phyloP scores from a whole-genome alignment of 2,113 vertebrate species.

The Hydrochoerus hydrochaeris region DNA sequence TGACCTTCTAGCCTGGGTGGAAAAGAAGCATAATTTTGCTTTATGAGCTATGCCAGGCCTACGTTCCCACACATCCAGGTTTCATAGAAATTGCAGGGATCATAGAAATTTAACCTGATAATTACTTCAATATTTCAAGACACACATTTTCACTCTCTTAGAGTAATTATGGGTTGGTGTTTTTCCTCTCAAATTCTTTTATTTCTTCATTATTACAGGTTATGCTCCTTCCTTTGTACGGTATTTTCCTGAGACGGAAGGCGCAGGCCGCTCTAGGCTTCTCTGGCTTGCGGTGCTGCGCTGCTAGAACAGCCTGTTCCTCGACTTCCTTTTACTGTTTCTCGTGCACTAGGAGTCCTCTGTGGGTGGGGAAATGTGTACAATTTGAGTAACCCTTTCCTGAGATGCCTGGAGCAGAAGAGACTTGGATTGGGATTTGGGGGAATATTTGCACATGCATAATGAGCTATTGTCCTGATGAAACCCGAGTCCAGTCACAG shows the following conservation, averaged over 20 bases:
- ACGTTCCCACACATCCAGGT: constrained; percentile 81
- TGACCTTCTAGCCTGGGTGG: constrained; percentile 81
- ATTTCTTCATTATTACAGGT: constrained; percentile 75
- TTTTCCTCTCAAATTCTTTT: constrained; percentile 84
- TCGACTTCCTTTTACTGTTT: neutral
- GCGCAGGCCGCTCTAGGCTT: neutral
- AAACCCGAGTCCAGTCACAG: neutral
- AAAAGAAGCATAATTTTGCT: constrained; percentile 86
- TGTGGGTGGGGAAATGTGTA: neutral
- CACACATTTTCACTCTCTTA: constrained; percentile 82
- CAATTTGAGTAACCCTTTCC: neutral
- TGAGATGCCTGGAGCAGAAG: neutral
- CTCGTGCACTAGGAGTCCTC: neutral
- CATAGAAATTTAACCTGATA: constrained; percentile 88
- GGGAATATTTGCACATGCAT: neutral
- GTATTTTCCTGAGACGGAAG: constrained; percentile 42
- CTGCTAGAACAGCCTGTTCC: neutral
- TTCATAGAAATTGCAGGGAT: constrained; percentile 88
- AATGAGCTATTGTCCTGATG: neutral
- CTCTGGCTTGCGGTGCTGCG: neutral
- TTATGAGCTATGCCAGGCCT: constrained; percentile 84
- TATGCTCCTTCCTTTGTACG: constrained; percentile 63
- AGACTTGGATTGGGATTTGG: neutral
- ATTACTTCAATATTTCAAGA: constrained; percentile 88
- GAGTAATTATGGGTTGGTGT: constrained; percentile 88